Conservation (phyloP, 1,140 invertebrate genomes). For the Leptopilina boulardi region DNA sequence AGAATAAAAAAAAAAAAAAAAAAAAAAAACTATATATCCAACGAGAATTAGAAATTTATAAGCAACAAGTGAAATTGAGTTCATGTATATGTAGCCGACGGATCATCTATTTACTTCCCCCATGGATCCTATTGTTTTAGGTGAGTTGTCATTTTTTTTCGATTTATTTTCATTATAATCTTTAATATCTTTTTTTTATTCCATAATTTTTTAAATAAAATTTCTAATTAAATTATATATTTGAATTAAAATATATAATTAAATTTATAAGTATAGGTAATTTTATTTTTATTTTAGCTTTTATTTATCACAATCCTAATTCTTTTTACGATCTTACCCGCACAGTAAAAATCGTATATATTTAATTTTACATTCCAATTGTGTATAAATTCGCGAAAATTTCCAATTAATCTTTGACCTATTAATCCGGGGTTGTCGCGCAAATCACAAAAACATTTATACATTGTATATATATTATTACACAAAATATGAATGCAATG, state of each 20-base stretch:
- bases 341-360: neutral
- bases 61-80: constrained; percentile 38
- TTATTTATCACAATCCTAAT: neutral
- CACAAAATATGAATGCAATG: neutral
- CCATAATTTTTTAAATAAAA: too few species aligned
- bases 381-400: neutral
- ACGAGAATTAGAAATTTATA: constrained; percentile 38
- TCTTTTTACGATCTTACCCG: neutral
- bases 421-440: neutral
- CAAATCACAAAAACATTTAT: neutral
- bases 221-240: too few species aligned
- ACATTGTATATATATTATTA: neutral
- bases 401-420: constrained; percentile 5
- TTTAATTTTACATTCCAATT: neutral
- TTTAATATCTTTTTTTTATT: neutral
- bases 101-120: constrained; percentile 48
- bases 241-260: too few species aligned
- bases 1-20: constrained; percentile 37
- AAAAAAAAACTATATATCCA: constrained; percentile 39
- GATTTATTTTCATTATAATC: neutral
- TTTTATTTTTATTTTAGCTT: too few species aligned
- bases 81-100: constrained; percentile 58
- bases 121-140: constrained; percentile 72
- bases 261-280: too few species aligned
- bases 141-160: constrained; percentile 57